Percentiles rank a stretch among this genome's conserved stretches.
Evolutionary conservation across 1,140 invertebrate genomes (phyloP).

Genomic region (Procambarus virginalis): DNA sequence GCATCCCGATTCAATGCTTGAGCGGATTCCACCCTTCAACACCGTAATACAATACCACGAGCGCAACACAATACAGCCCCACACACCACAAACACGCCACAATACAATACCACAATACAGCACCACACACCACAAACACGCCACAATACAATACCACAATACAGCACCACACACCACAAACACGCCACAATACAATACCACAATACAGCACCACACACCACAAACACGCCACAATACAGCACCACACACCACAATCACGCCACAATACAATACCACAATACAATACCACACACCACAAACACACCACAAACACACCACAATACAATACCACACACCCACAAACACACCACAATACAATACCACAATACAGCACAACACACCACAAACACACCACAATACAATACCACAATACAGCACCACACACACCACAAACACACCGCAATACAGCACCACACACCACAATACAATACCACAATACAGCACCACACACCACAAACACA

Average conservation of each 20-base stretch:
- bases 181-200: too few species aligned
- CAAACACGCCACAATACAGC: neutral
- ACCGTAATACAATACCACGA: neutral
- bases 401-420: neutral
- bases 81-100: too few species aligned
- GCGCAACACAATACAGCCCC: neutral
- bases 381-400: neutral
- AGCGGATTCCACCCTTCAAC: too few species aligned
- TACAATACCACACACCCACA: neutral
- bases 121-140: neutral
- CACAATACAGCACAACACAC: neutral
- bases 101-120: too few species aligned
- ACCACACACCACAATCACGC: neutral
- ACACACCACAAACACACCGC: neutral
- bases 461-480: neutral
- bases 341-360: neutral
- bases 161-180: neutral
- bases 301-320: neutral
- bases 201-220: neutral
- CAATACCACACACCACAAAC: neutral
- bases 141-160: too few species aligned
- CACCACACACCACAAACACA: too few species aligned
- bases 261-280: neutral
- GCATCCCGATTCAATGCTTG: too few species aligned
- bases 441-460: neutral